Percentiles rank a stretch among this genome's conserved stretches.
These are phyloP conservation scores for Taphrorychus bicolor DNA, from an alignment of 2,888 invertebrate genomes.

Conservation along the genomic window DNA sequence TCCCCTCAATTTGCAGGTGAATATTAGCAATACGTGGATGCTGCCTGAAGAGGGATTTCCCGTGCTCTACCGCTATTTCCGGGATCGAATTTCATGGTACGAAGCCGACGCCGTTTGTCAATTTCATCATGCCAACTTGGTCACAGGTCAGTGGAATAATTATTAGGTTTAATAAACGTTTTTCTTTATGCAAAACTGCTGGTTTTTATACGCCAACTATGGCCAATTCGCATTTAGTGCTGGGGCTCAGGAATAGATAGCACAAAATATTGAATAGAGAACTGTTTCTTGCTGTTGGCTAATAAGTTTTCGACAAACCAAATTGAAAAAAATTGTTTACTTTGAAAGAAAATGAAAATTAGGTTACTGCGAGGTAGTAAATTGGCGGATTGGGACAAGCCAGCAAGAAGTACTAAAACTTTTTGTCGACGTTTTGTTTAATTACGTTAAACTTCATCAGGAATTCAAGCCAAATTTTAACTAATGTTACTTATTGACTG, in stretches of 20 bases:
- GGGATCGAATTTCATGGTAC: conserved; percentile 84
- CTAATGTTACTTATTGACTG: too few species aligned
- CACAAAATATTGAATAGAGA: too few species aligned
- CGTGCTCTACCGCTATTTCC: conserved; percentile 83
- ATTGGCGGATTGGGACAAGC: too few species aligned
- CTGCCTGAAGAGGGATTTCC: conserved; percentile 82
- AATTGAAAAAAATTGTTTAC: too few species aligned
- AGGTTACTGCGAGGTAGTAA: too few species aligned
- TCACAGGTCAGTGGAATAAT: conserved; percentile 71
- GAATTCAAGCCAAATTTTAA: too few species aligned
- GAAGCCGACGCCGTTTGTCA: conserved; percentile 85
- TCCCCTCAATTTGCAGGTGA: conserved; percentile 66
- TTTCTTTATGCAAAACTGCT: background rate
- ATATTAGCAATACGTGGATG: conserved; percentile 84
- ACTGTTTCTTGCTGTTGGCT: too few species aligned
- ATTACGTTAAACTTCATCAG: too few species aligned
- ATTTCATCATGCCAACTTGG: conserved; percentile 81
- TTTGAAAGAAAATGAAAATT: too few species aligned
- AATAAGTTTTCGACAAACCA: too few species aligned
- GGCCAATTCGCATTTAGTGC: background rate
- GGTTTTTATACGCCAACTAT: background rate
- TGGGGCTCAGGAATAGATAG: background rate
- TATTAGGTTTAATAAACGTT: background rate
- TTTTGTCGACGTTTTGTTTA: too few species aligned
- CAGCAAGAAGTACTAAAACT: too few species aligned